A percentile compares a stretch with the other conserved stretches of the same genome.
Evolutionary conservation across 2,888 invertebrate species (phyloP).

Genomic region (Epiblema foenella): DNA sequence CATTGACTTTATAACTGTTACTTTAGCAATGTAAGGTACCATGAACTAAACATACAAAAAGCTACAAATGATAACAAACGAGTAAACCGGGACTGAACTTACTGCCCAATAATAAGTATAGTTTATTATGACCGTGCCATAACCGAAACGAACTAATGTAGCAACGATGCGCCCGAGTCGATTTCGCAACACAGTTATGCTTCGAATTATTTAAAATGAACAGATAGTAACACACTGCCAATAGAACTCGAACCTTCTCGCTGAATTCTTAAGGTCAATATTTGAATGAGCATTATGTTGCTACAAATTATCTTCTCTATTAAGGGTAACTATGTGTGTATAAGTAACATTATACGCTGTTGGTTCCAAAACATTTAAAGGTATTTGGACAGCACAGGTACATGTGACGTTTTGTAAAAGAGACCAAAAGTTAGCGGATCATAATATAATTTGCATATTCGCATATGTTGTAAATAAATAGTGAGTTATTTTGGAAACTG

Average conservation of each 20-base stretch:
- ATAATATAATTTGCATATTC: constrained; percentile 37
- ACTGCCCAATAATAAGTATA: constrained; percentile 7
- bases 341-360: too few species aligned
- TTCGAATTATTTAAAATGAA: constrained; percentile 1
- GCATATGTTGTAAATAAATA: constrained; percentile 25
- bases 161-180: constrained; percentile 39
- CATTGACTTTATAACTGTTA: too few species aligned
- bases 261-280: neutral
- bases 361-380: neutral
- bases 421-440: constrained; percentile 19
- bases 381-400: neutral
- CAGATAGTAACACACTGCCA: neutral
- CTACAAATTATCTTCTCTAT: neutral
- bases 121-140: constrained; percentile 6
- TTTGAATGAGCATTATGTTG: neutral
- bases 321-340: too few species aligned
- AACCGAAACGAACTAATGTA: constrained; percentile 9
- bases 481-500: constrained; percentile 17
- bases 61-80: neutral
- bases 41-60: too few species aligned
- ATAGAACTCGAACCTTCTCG: neutral
- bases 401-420: neutral
- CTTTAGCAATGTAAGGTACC: too few species aligned
- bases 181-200: constrained; percentile 44
- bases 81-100: neutral